phyloP scores from a whole-genome alignment of 1,140 invertebrate genomes.

The Anadara kagoshimensis region DNA sequence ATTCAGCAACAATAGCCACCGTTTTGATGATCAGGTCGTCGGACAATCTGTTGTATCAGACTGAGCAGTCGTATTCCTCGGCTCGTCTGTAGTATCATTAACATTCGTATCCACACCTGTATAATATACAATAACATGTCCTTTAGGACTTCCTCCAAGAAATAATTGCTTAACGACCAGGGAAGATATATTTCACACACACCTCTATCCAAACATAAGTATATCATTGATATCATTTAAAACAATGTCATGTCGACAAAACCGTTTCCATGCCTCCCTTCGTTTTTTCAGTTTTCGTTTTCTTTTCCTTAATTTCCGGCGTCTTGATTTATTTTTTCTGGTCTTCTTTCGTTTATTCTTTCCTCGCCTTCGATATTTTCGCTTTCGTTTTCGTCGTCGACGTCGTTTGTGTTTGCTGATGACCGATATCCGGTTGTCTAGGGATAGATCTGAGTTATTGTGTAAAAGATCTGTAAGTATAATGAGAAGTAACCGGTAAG shows the following conservation, averaged over 20 bases:
- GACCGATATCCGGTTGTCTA: conserved; percentile 12
- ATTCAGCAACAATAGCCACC: no score
- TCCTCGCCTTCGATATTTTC: conserved; percentile 24
- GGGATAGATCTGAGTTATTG: conserved; percentile 37
- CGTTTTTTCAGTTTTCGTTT: conserved; percentile 26
- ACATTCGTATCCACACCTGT: no score
- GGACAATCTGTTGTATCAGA: no score
- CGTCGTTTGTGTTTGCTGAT: conserved; percentile 5
- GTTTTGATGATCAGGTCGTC: no score
- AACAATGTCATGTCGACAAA: conserved; percentile 31
- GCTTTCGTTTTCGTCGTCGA: conserved; percentile 17
- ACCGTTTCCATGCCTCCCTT: conserved; percentile 32
- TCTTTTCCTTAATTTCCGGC: conserved; percentile 26
- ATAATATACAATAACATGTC: no score
- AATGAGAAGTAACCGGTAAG: conserved; percentile 16
- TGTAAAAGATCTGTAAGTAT: conserved; percentile 41
- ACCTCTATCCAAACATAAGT: no score
- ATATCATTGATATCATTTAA: conserved; percentile 31
- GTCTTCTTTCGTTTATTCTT: conserved; percentile 20
- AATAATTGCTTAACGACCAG: no score
- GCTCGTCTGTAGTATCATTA: no score
- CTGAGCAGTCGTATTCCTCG: no score
- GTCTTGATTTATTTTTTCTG: conserved; percentile 26
- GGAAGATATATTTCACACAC: no score
- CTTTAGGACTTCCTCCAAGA: no score